Evolutionary conservation across 1,140 invertebrate species (phyloP).

Genomic region (Euwallacea similis): DNA sequence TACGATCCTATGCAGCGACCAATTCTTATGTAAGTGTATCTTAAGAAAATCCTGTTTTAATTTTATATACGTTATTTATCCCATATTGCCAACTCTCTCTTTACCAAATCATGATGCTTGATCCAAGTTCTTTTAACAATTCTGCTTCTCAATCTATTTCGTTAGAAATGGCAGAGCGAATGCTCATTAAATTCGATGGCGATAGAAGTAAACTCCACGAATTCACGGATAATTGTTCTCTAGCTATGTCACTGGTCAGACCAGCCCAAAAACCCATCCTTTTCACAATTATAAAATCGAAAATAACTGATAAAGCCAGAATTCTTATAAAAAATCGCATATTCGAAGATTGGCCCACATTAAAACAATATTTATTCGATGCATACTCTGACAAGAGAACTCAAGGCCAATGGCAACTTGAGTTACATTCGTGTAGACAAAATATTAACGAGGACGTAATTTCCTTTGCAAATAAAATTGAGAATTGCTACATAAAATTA

Average conservation of each 20-base stretch:
- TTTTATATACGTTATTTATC: too few relatives aligned
- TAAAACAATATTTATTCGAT: slow-evolving; percentile 24
- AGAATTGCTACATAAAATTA: slow-evolving; percentile 45
- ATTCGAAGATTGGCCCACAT: slow-evolving; percentile 13
- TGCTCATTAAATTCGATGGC: slow-evolving; percentile 19
- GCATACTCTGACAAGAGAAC: slow-evolving; percentile 21
- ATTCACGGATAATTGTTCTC: slow-evolving; percentile 20
- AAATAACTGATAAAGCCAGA: slow-evolving; percentile 19
- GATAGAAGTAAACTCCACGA: slow-evolving; percentile 19
- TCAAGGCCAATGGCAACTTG: slow-evolving; percentile 20
- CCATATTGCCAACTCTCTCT: too few relatives aligned
- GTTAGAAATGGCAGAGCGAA: slow-evolving; percentile 19
- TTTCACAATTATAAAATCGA: slow-evolving; percentile 16
- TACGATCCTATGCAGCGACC: too few relatives aligned
- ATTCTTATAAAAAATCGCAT: slow-evolving; percentile 17
- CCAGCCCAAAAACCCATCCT: slow-evolving; percentile 16
- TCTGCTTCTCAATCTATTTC: not conserved
- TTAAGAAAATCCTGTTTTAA: too few relatives aligned
- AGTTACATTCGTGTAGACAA: slow-evolving; percentile 32
- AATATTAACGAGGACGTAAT: slow-evolving; percentile 37
- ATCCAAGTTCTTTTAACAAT: too few relatives aligned
- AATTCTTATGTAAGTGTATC: too few relatives aligned
- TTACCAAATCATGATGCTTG: too few relatives aligned
- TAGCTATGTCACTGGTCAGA: slow-evolving; percentile 14
- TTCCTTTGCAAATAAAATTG: slow-evolving; percentile 39